These are phyloP conservation scores for Euleptes europaea DNA, from an alignment of 2,113 vertebrate genomes.

Conservation along the genomic window DNA sequence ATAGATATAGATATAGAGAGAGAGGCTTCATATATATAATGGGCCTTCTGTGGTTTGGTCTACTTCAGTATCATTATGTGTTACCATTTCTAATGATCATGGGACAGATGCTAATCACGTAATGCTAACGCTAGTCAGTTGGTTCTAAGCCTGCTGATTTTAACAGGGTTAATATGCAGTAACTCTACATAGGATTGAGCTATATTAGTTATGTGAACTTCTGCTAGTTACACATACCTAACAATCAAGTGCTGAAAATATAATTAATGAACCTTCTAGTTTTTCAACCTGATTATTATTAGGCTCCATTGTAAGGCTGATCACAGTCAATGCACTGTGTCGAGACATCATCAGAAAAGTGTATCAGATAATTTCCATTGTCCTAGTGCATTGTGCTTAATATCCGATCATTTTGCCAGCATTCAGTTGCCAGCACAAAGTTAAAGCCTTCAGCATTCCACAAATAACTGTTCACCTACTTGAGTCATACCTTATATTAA, in stretches of 20 bases:
- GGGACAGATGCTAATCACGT: fast-evolving
- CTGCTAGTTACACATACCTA: neutral
- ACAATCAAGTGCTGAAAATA: neutral
- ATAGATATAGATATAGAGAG: too few relatives aligned
- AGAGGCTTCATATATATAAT: too few relatives aligned
- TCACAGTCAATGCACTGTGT: neutral
- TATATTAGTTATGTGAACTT: neutral
- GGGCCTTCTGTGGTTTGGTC: neutral
- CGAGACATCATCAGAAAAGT: fast-evolving
- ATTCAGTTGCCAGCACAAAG: fast-evolving
- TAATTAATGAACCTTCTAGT: neutral
- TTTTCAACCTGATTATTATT: conserved; percentile 9
- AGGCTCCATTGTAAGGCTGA: conserved; percentile 18
- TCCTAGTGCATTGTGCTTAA: neutral
- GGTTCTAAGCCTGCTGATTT: too few relatives aligned
- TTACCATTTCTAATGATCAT: neutral
- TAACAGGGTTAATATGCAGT: too few relatives aligned
- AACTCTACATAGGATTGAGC: too few relatives aligned
- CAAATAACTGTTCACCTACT: fast-evolving
- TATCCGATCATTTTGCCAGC: neutral
- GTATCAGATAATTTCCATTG: conserved; percentile 3
- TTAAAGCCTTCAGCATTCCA: fast-evolving
- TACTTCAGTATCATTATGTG: too few relatives aligned
- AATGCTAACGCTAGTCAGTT: too few relatives aligned
- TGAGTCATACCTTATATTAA: fast-evolving